Conservation (phyloP, 2,113 vertebrate genomes). For the Fulica atra region DNA sequence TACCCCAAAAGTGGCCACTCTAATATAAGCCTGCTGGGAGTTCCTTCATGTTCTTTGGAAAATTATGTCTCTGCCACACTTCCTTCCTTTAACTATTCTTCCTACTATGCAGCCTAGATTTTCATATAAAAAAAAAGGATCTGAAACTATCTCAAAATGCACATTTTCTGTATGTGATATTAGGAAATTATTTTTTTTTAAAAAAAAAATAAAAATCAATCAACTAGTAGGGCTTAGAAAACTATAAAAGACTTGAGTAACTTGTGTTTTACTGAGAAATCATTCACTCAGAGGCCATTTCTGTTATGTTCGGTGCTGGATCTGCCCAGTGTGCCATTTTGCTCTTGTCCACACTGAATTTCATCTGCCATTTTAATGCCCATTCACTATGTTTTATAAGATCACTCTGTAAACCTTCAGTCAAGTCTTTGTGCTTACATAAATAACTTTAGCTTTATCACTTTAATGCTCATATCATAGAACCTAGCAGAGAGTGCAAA, state of each 20-base stretch:
- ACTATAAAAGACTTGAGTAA: neutral
- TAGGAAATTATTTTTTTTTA: neutral
- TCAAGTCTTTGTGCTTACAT: neutral
- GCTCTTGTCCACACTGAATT: neutral
- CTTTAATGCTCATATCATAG: neutral
- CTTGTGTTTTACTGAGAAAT: neutral
- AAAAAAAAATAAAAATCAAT: neutral
- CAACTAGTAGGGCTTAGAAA: neutral
- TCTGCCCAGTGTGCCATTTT: neutral
- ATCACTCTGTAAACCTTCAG: neutral
- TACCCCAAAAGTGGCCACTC: neutral
- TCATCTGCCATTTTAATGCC: neutral
- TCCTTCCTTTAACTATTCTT: neutral
- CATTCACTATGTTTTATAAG: neutral
- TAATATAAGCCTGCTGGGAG: neutral
- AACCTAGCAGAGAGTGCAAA: neutral
- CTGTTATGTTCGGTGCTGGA: neutral
- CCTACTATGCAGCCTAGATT: neutral
- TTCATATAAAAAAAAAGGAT: fast-evolving
- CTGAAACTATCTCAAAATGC: neutral
- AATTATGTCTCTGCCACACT: neutral
- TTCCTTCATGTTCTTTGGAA: neutral
- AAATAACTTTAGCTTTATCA: neutral
- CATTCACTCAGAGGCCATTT: neutral
- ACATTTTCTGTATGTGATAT: neutral